Percentiles rank a stretch among this genome's conserved stretches.
phyloP scores from a whole-genome alignment of 2,113 vertebrate genomes.

The Daubentonia madagascariensis region DNA sequence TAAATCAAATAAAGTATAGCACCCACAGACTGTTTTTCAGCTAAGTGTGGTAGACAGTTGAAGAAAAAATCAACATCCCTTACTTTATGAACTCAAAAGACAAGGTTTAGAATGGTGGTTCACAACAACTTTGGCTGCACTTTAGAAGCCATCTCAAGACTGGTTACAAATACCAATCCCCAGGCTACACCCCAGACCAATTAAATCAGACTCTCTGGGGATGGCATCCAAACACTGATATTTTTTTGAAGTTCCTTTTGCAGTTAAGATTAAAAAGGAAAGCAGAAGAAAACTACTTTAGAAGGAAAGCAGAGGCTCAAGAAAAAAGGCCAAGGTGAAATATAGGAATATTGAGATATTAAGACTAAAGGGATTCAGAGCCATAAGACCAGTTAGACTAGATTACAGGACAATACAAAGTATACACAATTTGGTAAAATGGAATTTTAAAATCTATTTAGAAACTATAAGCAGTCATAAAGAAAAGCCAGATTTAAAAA shows the following conservation, averaged over 20 bases:
- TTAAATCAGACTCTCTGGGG: conserved; percentile 17
- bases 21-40: neutral
- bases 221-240: neutral
- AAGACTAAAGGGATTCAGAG: conserved; percentile 22
- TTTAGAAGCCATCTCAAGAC: neutral
- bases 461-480: conserved; percentile 30
- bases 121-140: neutral
- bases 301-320: neutral
- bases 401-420: neutral
- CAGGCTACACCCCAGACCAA: neutral
- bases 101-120: neutral
- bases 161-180: neutral
- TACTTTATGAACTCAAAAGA: neutral
- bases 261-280: neutral
- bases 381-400: neutral
- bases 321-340: conserved; percentile 24
- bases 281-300: neutral
- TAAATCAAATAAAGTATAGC: conserved; percentile 2
- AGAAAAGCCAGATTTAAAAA: conserved; percentile 37
- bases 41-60: neutral
- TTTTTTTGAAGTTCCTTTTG: conserved; percentile 18
- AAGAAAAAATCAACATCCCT: neutral
- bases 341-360: neutral
- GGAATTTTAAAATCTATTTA: conserved; percentile 39
- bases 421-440: neutral